A percentile compares a stretch with the other conserved stretches of the same genome.
phyloP scores from a whole-genome alignment of 2,888 invertebrate species.

The Isotomurus palustris region DNA sequence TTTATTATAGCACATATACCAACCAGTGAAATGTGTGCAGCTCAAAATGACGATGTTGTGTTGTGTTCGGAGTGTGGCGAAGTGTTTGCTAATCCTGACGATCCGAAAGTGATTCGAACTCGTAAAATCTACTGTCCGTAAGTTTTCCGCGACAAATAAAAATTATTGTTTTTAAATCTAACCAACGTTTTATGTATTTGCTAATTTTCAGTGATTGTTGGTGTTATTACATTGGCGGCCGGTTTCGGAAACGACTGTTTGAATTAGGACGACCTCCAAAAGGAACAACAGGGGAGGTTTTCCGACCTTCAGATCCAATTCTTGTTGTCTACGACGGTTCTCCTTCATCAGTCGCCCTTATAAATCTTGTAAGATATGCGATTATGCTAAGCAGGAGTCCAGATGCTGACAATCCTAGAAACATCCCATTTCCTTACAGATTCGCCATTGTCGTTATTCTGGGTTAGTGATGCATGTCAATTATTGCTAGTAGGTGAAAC shows the following conservation, averaged over 20 bases:
- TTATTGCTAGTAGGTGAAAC: not conserved
- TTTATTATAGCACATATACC: too few relatives aligned
- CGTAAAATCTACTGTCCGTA: conserved; percentile 1
- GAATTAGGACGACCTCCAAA: conserved; percentile 34
- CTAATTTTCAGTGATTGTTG: conserved; percentile 38
- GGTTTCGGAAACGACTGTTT: conserved; percentile 37
- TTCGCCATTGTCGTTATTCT: conserved; percentile 22
- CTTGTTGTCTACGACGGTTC: conserved; percentile 28
- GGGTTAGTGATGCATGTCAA: conserved; percentile 11
- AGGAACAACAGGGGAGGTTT: conserved; percentile 26
- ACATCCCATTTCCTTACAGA: conserved; percentile 31
- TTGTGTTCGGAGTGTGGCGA: conserved; percentile 3
- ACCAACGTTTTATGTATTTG: conserved; percentile 1
- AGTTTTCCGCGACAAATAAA: not conserved
- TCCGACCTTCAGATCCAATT: conserved; percentile 19
- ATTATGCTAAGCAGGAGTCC: conserved; percentile 4
- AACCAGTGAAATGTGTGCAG: too few relatives aligned
- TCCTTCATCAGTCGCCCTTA: conserved; percentile 22
- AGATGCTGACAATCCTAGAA: not conserved
- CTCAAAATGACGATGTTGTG: too few relatives aligned
- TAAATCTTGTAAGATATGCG: conserved; percentile 26
- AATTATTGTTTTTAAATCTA: not conserved
- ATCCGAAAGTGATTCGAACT: not conserved
- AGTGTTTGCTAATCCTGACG: not conserved
- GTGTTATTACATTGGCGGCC: conserved; percentile 30